Base-by-base conservation (phyloP, 2,888 invertebrate genomes). In the Protophormia terraenovae region DNA sequence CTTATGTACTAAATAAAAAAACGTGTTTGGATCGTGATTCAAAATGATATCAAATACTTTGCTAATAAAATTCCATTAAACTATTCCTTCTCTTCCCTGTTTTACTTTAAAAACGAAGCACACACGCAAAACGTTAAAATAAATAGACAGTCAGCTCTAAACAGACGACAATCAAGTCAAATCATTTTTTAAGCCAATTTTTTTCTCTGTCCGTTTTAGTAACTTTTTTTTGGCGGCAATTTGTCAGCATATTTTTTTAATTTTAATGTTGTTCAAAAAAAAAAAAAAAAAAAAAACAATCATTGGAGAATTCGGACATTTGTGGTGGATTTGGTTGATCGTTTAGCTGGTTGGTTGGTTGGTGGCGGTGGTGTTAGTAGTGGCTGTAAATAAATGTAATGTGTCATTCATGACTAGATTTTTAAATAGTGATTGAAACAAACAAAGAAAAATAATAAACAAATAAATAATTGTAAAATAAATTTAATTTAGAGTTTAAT, bases 381-480 rank as follows among this genome's bases (percentile, higher is more conserved):
- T 58, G 50, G 19, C 50, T 19, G 27, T 45, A 53, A 67, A 24
- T 58, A 58, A 50, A 60, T 78, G 69, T 67, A 45, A 47, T 71
- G 64, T 79, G 79, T 79, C 79, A 72, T 14, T 71, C 79, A 84
- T 80, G 84, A 84, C 69, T 64, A 55, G 60, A 84, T 58, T 84
- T 84, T 71, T 32, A 78, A 84, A 79, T 69, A 32, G n/a, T 64
- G 75, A 75, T 71, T 22, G 19, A 24, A 45, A n/a, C n/a, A n/a
- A n/a, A n/a, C n/a, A n/a, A n/a, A n/a, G n/a, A n/a, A n/a, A n/a
- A n/a, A n/a, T n/a, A 29, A 45, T 10, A 45, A 53, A 27, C 8
- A 35, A 14, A 50, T 38, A 27, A 35, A 45, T 27, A 80, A 71
- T 66, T 80, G 72, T 72, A 47, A 66, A 79, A 41, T 64, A 45